These are phyloP conservation scores for Bradypodion pumilum DNA, from an alignment of 2,797 vertebrate species.

Conservation along the genomic window DNA sequence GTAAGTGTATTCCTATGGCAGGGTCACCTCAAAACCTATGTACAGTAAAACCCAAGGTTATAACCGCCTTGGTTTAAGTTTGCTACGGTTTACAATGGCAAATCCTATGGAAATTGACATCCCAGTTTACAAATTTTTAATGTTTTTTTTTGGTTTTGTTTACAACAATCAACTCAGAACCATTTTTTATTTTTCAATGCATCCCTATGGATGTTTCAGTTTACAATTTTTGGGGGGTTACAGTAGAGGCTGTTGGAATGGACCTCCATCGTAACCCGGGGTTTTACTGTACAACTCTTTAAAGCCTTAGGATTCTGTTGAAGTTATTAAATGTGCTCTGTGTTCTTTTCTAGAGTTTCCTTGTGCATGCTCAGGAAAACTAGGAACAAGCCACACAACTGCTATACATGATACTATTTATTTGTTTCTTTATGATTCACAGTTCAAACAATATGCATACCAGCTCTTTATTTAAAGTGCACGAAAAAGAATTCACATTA, in stretches of 20 bases:
- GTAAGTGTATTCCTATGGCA: neutral
- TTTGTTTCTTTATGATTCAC: constrained; percentile 71
- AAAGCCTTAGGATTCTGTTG: neutral
- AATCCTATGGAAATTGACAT: no score
- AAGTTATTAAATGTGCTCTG: neutral
- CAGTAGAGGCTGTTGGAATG: no score
- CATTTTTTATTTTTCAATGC: no score
- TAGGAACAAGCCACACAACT: constrained; percentile 28
- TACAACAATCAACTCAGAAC: no score
- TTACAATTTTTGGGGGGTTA: no score
- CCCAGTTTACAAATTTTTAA: no score
- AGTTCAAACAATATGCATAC: constrained; percentile 70
- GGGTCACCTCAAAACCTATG: neutral
- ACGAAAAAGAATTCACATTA: constrained; percentile 67
- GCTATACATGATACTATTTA: constrained; percentile 70
- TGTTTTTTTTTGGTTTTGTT: no score
- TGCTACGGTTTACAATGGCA: no score
- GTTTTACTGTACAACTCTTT: neutral
- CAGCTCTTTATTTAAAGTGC: constrained; percentile 61
- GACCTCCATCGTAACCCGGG: no score
- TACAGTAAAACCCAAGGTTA: no score
- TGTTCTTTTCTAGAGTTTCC: constrained; percentile 1
- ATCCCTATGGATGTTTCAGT: no score
- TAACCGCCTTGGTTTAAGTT: no score
- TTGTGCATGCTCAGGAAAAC: neutral